phyloP scores from a whole-genome alignment of 2,888 invertebrate genomes.

The Masnerella sp. region DNA sequence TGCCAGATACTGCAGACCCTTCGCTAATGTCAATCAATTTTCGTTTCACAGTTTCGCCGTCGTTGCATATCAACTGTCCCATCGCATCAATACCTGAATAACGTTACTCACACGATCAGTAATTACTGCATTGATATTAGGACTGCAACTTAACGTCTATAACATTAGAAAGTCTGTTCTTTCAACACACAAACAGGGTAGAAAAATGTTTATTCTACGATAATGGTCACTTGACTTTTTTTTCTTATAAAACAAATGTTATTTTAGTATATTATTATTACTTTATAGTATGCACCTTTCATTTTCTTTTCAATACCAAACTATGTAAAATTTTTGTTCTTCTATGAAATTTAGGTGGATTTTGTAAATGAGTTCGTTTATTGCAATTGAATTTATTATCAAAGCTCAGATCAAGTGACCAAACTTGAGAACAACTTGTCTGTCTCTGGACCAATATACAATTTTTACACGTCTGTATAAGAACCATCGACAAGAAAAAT shows the following conservation, averaged over 20 bases:
- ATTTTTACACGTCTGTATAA: slow-evolving; percentile 75
- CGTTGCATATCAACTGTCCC: slow-evolving; percentile 35
- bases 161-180: slow-evolving; percentile 54
- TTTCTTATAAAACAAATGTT: background rate
- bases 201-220: slow-evolving; percentile 27
- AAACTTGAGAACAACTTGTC: slow-evolving; percentile 59
- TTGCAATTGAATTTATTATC: background rate
- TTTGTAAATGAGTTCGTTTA: no score
- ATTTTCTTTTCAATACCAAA: no score
- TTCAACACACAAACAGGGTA: slow-evolving; percentile 57
- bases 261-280: no score
- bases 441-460: slow-evolving; percentile 74
- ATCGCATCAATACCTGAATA: slow-evolving; percentile 29
- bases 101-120: slow-evolving; percentile 33
- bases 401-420: slow-evolving; percentile 50
- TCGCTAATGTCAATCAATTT: slow-evolving; percentile 39
- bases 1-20: slow-evolving; percentile 56
- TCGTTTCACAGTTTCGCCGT: slow-evolving; percentile 20
- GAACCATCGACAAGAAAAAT: slow-evolving; percentile 35
- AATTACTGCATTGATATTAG: slow-evolving; percentile 46
- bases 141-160: slow-evolving; percentile 47
- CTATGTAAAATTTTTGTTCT: background rate
- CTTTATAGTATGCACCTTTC: no score
- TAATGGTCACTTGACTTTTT: background rate
- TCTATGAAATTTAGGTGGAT: no score